Base-by-base conservation (phyloP, 2,797 vertebrate species). In the Sphenopsis melanotis region DNA sequence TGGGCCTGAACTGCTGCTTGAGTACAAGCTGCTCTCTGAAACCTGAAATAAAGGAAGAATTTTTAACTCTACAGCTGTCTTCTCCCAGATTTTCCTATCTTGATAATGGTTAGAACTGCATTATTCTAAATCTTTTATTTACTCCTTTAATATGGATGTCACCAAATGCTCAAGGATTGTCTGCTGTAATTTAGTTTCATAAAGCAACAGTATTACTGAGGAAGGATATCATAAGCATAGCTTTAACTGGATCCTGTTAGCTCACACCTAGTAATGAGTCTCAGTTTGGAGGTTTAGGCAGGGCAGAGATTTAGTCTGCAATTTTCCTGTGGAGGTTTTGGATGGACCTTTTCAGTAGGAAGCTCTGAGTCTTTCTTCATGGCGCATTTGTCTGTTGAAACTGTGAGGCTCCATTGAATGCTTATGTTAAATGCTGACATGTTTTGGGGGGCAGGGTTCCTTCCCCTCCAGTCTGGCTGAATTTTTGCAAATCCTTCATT, bases 351-450 rank as follows among this genome's bases (percentile, higher is more conserved):
- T 9, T 41, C 10, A 63, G 2, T 12, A n/a, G 41, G 37, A 77
- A 41, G 11, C 29, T 71, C 39, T 9, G 76, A 77, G 52, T 56
- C 19, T 56, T 6, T 5, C 39, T 74, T 80, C 2, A 2, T 64
- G 46, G 41, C 61, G 15, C 18, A 11, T 76, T 71, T 87, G 1
- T 75, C 29, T 90, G 32, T 49, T 52, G 13, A 56, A 76, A 53
- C 4, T 7, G 5, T 41, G 68, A 52, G 36, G 19, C 13, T 81
- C 39, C 4, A 4, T 85, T 49, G 24, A 26, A 37, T 63, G 36
- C 36, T 12, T 16, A 41, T 10, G n/a, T 86, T 75, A 50, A 84
- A 24, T 1, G 7, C 36, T 11, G 16, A 1, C 1, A 6, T 0
- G 1, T 17, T 10, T 8, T 3, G 15, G 2, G 8, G 17, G 8